Conservation (phyloP, 2,113 vertebrate species). For the Dasyornis broadbenti region DNA sequence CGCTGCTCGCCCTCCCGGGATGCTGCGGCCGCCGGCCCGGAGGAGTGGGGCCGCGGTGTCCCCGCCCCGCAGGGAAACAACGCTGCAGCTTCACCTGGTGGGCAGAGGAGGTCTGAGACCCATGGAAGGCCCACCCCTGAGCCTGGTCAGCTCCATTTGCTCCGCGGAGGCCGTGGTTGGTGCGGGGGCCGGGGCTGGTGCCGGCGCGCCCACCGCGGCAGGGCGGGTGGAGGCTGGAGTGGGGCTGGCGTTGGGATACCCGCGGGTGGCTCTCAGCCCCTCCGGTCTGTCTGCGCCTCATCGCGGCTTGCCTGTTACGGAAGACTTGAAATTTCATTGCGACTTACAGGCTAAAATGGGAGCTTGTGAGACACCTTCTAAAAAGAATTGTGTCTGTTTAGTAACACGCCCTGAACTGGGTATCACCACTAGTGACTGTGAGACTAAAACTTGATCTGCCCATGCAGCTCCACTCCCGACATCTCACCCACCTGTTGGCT, state of each 20-base stretch:
- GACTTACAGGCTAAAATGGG: background rate
- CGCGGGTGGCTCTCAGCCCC: rapidly evolving
- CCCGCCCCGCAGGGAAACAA: no score
- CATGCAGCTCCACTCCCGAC: rapidly evolving
- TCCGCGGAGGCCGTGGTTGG: rapidly evolving
- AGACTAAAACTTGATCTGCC: rapidly evolving
- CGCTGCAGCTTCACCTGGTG: background rate
- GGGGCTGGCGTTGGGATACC: rapidly evolving
- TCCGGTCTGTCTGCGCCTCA: background rate
- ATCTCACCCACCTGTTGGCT: background rate
- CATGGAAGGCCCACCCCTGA: rapidly evolving
- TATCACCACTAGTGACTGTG: rapidly evolving
- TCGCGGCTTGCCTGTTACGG: background rate
- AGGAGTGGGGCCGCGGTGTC: background rate
- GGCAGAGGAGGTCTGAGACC: background rate
- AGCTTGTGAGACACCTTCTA: background rate
- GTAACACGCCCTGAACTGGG: rapidly evolving
- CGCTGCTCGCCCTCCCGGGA: background rate
- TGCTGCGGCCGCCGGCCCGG: background rate
- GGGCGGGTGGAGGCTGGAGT: rapidly evolving
- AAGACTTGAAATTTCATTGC: background rate
- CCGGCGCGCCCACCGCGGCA: rapidly evolving
- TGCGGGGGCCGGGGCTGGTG: background rate
- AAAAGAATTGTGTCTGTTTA: rapidly evolving
- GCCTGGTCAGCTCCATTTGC: rapidly evolving